phyloP scores from a whole-genome alignment of 2,888 invertebrate species.

The Nomada goodeniana region DNA sequence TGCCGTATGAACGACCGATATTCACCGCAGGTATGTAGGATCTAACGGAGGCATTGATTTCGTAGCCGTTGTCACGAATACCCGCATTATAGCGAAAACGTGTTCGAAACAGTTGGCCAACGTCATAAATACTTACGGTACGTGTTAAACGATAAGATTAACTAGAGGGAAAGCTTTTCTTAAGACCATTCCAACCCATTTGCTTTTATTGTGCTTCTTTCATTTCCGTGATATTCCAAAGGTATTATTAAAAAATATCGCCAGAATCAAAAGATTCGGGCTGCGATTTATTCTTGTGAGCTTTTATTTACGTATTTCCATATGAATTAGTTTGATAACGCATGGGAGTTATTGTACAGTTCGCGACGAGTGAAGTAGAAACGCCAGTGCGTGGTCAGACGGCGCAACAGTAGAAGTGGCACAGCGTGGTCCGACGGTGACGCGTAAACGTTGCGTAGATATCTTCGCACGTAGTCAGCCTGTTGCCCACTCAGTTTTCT shows the following conservation, averaged over 20 bases:
- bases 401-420: slow-evolving; percentile 37
- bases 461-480: not conserved
- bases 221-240: too few relatives aligned
- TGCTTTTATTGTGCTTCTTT: not conserved
- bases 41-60: slow-evolving; percentile 49
- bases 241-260: too few relatives aligned
- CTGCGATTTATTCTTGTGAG: not conserved
- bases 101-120: slow-evolving; percentile 36
- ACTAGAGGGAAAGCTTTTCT: not conserved
- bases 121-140: slow-evolving; percentile 38
- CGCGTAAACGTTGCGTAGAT: slow-evolving; percentile 36
- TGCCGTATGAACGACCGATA: slow-evolving; percentile 38
- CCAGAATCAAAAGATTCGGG: too few relatives aligned
- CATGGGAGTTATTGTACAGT: not conserved
- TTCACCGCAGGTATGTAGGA: slow-evolving; percentile 25
- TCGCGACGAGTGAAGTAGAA: slow-evolving; percentile 32
- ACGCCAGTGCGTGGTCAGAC: slow-evolving; percentile 26
- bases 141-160: slow-evolving; percentile 38
- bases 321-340: not conserved
- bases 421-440: slow-evolving; percentile 39
- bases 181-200: not conserved
- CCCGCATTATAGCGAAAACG: slow-evolving; percentile 57
- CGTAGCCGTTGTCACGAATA: slow-evolving; percentile 45
- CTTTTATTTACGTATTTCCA: not conserved
- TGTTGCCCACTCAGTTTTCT: not conserved